These are phyloP conservation scores for Apantesis nais DNA, from an alignment of 2,888 invertebrate species.

Conservation along the genomic window DNA sequence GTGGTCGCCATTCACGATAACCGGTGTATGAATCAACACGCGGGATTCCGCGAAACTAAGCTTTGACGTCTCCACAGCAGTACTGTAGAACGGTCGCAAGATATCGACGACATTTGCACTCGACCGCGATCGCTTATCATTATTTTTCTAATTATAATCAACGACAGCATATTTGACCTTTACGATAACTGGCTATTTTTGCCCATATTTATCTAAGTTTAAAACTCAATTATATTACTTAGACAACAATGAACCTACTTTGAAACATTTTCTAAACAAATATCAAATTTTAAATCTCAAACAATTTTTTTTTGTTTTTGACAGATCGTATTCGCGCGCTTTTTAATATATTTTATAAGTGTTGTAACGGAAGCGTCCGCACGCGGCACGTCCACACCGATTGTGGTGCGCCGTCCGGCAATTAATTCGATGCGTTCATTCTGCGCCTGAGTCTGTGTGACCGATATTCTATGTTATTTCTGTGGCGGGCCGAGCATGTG, in stretches of 20 bases:
- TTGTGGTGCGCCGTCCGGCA: slow-evolving; percentile 73
- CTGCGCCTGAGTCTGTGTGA: slow-evolving; percentile 75
- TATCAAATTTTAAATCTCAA: slow-evolving; percentile 5
- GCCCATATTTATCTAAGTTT: slow-evolving; percentile 14
- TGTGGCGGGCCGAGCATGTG: slow-evolving; percentile 71
- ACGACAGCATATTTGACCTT: slow-evolving; percentile 68
- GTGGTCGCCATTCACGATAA: slow-evolving; percentile 72
- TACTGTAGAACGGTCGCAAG: slow-evolving; percentile 48
- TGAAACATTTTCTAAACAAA: background rate
- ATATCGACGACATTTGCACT: slow-evolving; percentile 80
- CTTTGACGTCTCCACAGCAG: slow-evolving; percentile 62
- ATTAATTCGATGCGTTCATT: slow-evolving; percentile 79
- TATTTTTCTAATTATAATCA: slow-evolving; percentile 69
- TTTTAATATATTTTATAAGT: slow-evolving; percentile 55
- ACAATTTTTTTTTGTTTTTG: slow-evolving; percentile 20
- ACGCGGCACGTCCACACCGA: slow-evolving; percentile 73
- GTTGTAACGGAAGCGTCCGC: slow-evolving; percentile 75
- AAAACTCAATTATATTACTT: background rate
- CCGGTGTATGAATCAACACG: slow-evolving; percentile 82
- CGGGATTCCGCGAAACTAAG: slow-evolving; percentile 76
- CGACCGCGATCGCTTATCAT: slow-evolving; percentile 77
- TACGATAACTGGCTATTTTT: slow-evolving; percentile 49
- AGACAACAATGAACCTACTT: background rate
- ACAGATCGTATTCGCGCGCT: slow-evolving; percentile 65
- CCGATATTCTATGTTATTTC: slow-evolving; percentile 85